These are phyloP conservation scores for Perodicticus potto DNA, from an alignment of 2,797 vertebrate species.

Conservation along the genomic window DNA sequence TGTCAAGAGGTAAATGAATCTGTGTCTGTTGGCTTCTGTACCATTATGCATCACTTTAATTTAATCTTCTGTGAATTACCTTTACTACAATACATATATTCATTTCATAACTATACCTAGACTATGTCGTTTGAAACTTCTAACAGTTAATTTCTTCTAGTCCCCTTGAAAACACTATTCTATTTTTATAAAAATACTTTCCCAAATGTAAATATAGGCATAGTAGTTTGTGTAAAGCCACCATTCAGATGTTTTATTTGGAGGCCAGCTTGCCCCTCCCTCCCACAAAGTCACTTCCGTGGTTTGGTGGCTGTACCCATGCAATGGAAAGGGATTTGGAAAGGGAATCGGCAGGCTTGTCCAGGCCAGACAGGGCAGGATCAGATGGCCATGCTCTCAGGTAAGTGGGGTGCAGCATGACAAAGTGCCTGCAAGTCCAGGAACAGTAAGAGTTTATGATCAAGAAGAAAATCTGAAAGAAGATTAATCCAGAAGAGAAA, in stretches of 20 bases:
- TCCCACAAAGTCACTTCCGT: not conserved
- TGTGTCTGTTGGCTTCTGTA: conserved; percentile 68
- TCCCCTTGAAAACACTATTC: conserved; percentile 40
- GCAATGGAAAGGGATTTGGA: not conserved
- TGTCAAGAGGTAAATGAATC: conserved; percentile 76
- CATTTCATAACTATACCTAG: not conserved
- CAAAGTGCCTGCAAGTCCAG: not conserved
- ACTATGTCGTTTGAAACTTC: conserved; percentile 61
- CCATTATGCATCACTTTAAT: conserved; percentile 66
- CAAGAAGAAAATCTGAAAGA: not conserved
- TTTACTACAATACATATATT: conserved; percentile 37
- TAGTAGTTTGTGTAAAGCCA: not conserved
- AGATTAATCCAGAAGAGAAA: not conserved
- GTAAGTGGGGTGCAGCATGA: not conserved
- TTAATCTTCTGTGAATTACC: conserved; percentile 56
- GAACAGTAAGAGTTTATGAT: not conserved
- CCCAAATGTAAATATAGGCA: conserved; percentile 9
- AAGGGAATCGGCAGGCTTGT: not conserved
- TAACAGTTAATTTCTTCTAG: conserved; percentile 69
- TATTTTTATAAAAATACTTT: conserved; percentile 38
- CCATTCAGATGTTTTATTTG: not conserved
- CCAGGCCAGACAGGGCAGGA: not conserved
- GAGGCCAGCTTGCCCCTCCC: not conserved
- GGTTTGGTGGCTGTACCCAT: not conserved
- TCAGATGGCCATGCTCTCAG: not conserved